Base-by-base conservation (phyloP, 2,113 vertebrate genomes). In the Callopanchax toddi region DNA sequence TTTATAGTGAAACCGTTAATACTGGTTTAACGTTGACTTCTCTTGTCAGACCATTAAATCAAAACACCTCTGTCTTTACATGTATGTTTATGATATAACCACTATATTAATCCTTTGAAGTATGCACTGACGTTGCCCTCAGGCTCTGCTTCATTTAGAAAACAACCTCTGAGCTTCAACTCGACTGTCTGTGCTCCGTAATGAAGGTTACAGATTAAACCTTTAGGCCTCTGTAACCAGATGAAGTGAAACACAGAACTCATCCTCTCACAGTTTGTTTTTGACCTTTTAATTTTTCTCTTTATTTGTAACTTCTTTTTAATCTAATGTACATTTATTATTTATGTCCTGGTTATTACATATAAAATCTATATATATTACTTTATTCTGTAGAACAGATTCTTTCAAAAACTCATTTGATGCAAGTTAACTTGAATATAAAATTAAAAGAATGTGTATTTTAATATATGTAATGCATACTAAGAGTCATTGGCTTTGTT, bases 161-260 rank as follows among this genome's bases (percentile, higher is more conserved):
- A 49, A 36, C 12, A 46, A 4, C 22, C 43, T 64, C 32, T 36
- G 69, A 59, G 44, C 17, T 56, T 25, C 56, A 74, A 43, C 29
- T 32, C 29, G 1, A 32, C 15, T 55, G 40, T 36, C 53, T 0
- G 60, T 63, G 75, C 84, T 82, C 82, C 63, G 82, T 40, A 62
- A 23, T 92, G 91, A 91, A 16, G 59, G 79, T 59, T 87, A 36
- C 83, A 89, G 89, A 85, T 60, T 1, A 90, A 91, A 91, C 83
- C 83, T 1, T 16, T 39, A n/a, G 80, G 82, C 65, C 13, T 89
- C 87, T 90, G 87, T 63, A 75, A 46, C 74, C 72, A 21, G 90
- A 93, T 84, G 46, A 65, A 58, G 22, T 54, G 63, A 90, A 51
- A 86, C 54, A 0, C 52, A 45, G 65, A 50, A 39, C 36, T 0